phyloP scores from a whole-genome alignment of 2,888 invertebrate genomes.

The Augochlorella aurata region DNA sequence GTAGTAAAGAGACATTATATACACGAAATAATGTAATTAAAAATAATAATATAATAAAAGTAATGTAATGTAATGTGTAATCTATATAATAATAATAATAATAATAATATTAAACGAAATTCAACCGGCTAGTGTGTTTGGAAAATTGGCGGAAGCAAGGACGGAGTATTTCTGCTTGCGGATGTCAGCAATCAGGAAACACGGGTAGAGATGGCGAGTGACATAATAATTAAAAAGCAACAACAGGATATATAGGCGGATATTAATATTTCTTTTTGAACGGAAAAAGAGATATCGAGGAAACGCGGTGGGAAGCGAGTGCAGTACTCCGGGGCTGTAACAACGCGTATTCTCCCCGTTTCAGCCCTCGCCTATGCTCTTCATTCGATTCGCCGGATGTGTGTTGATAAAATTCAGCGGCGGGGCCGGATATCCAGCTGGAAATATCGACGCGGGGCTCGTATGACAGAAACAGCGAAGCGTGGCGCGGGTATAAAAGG shows the following conservation, averaged over 20 bases:
- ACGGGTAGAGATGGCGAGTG: too few relatives aligned
- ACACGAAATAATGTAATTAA: too few relatives aligned
- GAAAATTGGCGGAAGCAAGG: too few relatives aligned
- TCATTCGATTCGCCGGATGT: conserved; percentile 34
- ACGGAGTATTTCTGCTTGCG: too few relatives aligned
- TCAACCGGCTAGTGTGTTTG: too few relatives aligned
- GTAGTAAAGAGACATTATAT: too few relatives aligned
- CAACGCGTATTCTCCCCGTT: conserved; percentile 2
- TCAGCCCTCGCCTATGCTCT: conserved; percentile 2
- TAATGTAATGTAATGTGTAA: too few relatives aligned
- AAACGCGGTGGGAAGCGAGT: not conserved
- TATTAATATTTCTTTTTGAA: not conserved
- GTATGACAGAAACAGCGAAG: conserved; percentile 34
- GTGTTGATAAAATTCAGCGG: conserved; percentile 31
- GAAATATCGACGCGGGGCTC: conserved; percentile 35
- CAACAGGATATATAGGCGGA: not conserved
- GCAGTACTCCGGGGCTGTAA: not conserved
- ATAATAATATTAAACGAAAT: too few relatives aligned
- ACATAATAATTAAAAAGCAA: not conserved
- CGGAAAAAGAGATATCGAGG: not conserved
- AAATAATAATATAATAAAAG: too few relatives aligned
- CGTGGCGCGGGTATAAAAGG: not conserved
- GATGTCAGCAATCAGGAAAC: too few relatives aligned
- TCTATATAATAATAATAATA: too few relatives aligned
- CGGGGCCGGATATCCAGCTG: conserved; percentile 18